Evolutionary conservation across 2,888 invertebrate genomes (phyloP).

Genomic region (Empis livida): DNA sequence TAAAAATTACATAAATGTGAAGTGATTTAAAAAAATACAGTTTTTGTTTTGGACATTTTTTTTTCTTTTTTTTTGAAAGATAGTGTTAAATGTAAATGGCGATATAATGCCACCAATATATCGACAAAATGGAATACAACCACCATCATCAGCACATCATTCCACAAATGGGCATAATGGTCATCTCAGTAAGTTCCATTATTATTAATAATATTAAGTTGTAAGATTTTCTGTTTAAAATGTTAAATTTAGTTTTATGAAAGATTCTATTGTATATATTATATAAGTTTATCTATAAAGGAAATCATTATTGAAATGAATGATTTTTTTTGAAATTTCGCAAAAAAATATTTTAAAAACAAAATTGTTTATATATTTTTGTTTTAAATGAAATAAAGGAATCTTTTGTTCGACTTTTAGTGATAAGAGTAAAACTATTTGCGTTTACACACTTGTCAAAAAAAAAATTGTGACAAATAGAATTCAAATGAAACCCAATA

Average conservation of each 20-base stretch:
- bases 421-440: too few relatives aligned
- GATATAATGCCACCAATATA: slow-evolving; percentile 9
- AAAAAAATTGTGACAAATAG: too few relatives aligned
- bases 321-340: too few relatives aligned
- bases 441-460: too few relatives aligned
- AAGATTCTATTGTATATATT: neutral
- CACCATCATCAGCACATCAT: neutral
- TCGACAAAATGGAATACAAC: slow-evolving; percentile 11
- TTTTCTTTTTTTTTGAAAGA: neutral
- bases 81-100: neutral
- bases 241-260: neutral
- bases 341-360: too few relatives aligned
- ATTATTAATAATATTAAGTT: neutral
- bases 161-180: slow-evolving; percentile 5
- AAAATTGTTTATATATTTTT: too few relatives aligned
- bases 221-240: neutral
- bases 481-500: too few relatives aligned
- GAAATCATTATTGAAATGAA: too few relatives aligned
- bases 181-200: slow-evolving; percentile 9
- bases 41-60: neutral
- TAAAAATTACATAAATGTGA: too few relatives aligned
- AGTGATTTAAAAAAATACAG: neutral
- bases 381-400: too few relatives aligned
- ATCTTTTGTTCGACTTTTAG: too few relatives aligned
- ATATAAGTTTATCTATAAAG: too few relatives aligned